Percentiles rank a stretch among this genome's conserved stretches.
Evolutionary conservation across 30 jellyfish, hydroid and myxozoan genomes (phyloP).

Genomic region (Sanderia malayensis): DNA sequence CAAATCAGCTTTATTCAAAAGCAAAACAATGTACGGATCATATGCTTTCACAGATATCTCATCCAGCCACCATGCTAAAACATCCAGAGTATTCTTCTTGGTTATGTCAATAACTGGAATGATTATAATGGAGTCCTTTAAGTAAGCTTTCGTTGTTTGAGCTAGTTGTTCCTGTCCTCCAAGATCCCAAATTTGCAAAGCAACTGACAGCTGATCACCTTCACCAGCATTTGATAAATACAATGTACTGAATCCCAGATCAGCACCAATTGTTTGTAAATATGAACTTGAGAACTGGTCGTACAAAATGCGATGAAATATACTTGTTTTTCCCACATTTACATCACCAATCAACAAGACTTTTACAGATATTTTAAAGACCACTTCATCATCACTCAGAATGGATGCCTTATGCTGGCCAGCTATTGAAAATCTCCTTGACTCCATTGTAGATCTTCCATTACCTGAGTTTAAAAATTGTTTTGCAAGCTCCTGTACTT

Average conservation of each 20-base stretch:
- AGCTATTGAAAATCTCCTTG: slow-evolving; percentile 11
- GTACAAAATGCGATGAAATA: slow-evolving; percentile 85
- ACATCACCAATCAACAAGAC: slow-evolving; percentile 69
- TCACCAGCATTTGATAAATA: slow-evolving; percentile 26
- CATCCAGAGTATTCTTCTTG: slow-evolving; percentile 1
- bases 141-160: slow-evolving; percentile 32
- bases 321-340: slow-evolving; percentile 84
- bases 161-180: slow-evolving; percentile 73
- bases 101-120: slow-evolving; percentile 63
- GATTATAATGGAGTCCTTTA: slow-evolving; percentile 66
- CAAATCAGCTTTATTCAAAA: slow-evolving; percentile 73
- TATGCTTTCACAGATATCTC: slow-evolving; percentile 33
- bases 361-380: slow-evolving; percentile 38
- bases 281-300: slow-evolving; percentile 75
- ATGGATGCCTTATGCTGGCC: slow-evolving; percentile 5
- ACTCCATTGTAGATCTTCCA: slow-evolving; percentile 49
- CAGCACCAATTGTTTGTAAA: slow-evolving; percentile 85
- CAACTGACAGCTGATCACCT: slow-evolving; percentile 53
- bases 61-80: slow-evolving; percentile 47
- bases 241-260: slow-evolving; percentile 65
- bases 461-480: slow-evolving; percentile 39
- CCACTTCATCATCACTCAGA: not conserved
- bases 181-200: slow-evolving; percentile 78
- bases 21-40: slow-evolving; percentile 74
- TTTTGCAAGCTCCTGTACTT: slow-evolving; percentile 40